Evolutionary conservation across 2,888 invertebrate genomes (phyloP).

Genomic region (Linhomoeus sp.): DNA sequence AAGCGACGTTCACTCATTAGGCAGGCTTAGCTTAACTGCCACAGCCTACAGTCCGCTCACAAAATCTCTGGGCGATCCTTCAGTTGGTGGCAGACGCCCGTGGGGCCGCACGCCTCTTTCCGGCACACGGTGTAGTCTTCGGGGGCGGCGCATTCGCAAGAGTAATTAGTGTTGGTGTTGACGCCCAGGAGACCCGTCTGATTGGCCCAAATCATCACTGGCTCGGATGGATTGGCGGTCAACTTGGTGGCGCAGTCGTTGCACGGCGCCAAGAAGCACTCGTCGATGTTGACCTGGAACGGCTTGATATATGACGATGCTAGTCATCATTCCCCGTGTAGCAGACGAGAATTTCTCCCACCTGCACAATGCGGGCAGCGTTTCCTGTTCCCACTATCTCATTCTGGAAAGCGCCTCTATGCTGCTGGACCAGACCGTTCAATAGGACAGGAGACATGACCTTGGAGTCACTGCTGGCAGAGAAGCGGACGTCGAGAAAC

Average conservation of each 20-base stretch:
- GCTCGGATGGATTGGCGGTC: no score
- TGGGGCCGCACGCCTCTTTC: slow-evolving; percentile 76
- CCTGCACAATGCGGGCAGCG: no score
- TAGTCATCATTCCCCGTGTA: no score
- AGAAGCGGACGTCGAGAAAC: slow-evolving; percentile 21
- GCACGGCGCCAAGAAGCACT: slow-evolving; percentile 26
- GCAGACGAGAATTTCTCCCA: no score
- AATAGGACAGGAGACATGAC: slow-evolving; percentile 63
- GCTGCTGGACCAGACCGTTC: slow-evolving; percentile 78
- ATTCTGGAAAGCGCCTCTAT: slow-evolving; percentile 51
- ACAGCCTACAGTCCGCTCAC: slow-evolving; percentile 8
- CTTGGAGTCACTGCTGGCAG: slow-evolving; percentile 13
- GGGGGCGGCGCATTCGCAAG: slow-evolving; percentile 47
- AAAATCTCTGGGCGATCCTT: slow-evolving; percentile 59
- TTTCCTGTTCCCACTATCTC: no score
- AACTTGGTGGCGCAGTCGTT: slow-evolving; percentile 11
- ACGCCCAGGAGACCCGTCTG: slow-evolving; percentile 89
- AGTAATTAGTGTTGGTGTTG: slow-evolving; percentile 42
- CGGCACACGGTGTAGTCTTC: slow-evolving; percentile 69
- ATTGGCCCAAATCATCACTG: slow-evolving; percentile 84
- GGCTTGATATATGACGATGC: no score
- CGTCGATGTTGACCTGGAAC: slow-evolving; percentile 83
- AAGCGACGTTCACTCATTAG: no score
- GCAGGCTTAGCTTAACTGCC: no score
- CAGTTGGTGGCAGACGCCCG: slow-evolving; percentile 80